Base-by-base conservation (phyloP, 2,797 vertebrate species). In the Peromyscus nudipes region DNA sequence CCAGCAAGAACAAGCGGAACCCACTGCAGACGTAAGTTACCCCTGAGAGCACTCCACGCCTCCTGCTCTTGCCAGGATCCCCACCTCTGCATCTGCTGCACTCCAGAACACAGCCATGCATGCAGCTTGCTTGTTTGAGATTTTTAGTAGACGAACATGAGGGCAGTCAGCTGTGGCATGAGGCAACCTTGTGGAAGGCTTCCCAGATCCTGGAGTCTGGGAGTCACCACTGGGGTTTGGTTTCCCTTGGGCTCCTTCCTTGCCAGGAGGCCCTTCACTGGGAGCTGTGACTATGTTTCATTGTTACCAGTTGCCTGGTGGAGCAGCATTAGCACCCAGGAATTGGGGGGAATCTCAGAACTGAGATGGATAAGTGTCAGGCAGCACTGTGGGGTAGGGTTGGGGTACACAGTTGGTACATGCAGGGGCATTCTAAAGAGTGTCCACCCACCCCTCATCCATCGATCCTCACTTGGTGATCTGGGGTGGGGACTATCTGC, bases 11-110 rank as follows among this genome's bases (percentile, higher is more conserved):
- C 92, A 65, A 52, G 88, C 31, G 0, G n/a, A 76, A 49, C 27
- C 67, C 31, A 43, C 94, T 5, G 73, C 67, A 52, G 46, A 90
- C 0, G 97, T 98, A 85, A 98, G 98, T 96, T 92, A n/a, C 49
- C 29, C 89, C 62, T 1, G 0, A 75, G 34, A 84, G 6, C 4
- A 8, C 8, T 5, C 31, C 13, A 11, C 23, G n/a, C 73, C 67
- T 52, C 29, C 46, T 0, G 31, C 49, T 52, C 52, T n/a, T 8
- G 16, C 57, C 43, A n/a, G 52, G 13, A 4, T 27, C 86, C 40
- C 29, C 40, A 9, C 37, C 55, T 14, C 40, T 31, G 25, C 31
- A 67, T 67, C 92, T 62, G 21, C 62, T 14, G 9, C 88, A 12
- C 10, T 52, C 82, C 69, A 43, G 89, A 64, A 17, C 13, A 37